Evolutionary conservation across 2,888 invertebrate genomes (phyloP).

Genomic region (Ophion costatus): DNA sequence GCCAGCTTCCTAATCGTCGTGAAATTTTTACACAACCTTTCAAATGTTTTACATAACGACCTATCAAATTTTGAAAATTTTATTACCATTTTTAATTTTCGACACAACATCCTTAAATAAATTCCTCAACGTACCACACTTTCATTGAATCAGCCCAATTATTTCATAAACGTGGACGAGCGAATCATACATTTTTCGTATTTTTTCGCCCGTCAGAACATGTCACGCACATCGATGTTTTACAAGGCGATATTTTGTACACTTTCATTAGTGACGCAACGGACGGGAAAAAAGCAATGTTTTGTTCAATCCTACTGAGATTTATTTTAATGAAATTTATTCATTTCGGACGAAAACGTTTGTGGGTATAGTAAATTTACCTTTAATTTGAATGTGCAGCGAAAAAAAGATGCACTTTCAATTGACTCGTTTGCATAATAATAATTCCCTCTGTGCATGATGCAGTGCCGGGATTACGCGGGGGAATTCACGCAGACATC

Average conservation of each 20-base stretch:
- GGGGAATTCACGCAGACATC: constrained; percentile 37
- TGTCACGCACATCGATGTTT: constrained; percentile 27
- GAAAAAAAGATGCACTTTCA: constrained; percentile 6
- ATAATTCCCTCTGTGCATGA: constrained; percentile 16
- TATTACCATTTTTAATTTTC: too few relatives aligned
- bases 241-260: constrained; percentile 44
- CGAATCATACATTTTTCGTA: constrained; percentile 4
- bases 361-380: constrained; percentile 9
- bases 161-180: constrained; percentile 15
- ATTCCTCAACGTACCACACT: constrained; percentile 17
- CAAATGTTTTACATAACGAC: too few relatives aligned
- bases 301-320: constrained; percentile 24
- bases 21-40: too few relatives aligned
- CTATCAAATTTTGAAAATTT: too few relatives aligned
- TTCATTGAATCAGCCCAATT: constrained; percentile 29
- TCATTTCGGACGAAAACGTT: constrained; percentile 26
- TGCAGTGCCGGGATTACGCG: constrained; percentile 33
- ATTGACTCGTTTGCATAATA: constrained; percentile 31
- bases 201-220: constrained; percentile 2
- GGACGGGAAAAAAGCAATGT: constrained; percentile 6
- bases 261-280: constrained; percentile 34
- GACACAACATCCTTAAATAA: too few relatives aligned
- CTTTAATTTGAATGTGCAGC: neutral
- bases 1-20: too few relatives aligned
- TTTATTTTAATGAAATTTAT: constrained; percentile 32